phyloP scores from a whole-genome alignment of 1,140 invertebrate genomes.

The Hylaeus volcanicus region DNA sequence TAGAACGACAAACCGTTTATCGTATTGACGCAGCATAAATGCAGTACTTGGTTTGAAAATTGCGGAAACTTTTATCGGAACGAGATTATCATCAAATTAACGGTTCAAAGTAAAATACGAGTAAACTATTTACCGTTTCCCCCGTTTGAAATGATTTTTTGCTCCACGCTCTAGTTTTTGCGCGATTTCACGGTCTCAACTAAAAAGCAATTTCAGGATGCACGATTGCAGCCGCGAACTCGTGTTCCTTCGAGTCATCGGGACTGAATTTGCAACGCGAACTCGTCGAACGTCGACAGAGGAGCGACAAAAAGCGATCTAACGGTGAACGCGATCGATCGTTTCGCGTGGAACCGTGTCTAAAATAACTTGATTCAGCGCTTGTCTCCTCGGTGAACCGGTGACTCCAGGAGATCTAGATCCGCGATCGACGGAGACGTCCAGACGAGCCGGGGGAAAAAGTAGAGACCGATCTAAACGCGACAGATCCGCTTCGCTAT shows the following conservation, averaged over 20 bases:
- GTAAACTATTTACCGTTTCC: too few species aligned
- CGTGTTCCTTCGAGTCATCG: background rate
- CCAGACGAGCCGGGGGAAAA: background rate
- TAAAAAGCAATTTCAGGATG: background rate
- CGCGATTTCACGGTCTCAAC: too few species aligned
- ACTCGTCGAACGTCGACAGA: background rate
- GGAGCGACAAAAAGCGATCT: background rate
- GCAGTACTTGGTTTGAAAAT: too few species aligned
- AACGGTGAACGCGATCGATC: constrained; percentile 35
- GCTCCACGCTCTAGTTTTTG: background rate
- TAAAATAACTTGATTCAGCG: background rate
- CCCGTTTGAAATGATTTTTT: too few species aligned
- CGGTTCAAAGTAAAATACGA: too few species aligned
- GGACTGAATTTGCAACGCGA: background rate
- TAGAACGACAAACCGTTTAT: background rate
- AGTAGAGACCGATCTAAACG: constrained; percentile 33
- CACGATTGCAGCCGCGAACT: background rate
- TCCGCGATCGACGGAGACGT: background rate
- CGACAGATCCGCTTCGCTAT: constrained; percentile 50
- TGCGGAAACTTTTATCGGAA: too few species aligned
- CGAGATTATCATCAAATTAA: too few species aligned
- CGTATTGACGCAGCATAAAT: background rate
- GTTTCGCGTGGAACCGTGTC: constrained; percentile 15
- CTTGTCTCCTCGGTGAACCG: background rate
- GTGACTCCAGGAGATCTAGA: constrained; percentile 37